phyloP scores from a whole-genome alignment of 2,797 vertebrate genomes.

The Phrynocephalus vlangalii region DNA sequence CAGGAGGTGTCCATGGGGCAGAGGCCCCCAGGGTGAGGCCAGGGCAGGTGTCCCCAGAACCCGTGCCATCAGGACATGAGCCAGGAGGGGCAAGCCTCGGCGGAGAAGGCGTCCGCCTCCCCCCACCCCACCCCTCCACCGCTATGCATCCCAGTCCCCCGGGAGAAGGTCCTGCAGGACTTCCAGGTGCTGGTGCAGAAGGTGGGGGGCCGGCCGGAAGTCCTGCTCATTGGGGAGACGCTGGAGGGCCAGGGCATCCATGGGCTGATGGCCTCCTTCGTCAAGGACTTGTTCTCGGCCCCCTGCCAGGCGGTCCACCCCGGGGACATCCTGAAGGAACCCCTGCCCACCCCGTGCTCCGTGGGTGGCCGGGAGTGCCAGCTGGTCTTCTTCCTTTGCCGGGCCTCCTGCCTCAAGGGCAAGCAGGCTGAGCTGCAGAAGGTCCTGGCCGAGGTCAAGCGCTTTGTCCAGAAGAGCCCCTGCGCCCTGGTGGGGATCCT shows the following conservation, averaged over 20 bases:
- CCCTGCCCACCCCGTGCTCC: neutral
- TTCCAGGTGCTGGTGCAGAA: conserved; percentile 41
- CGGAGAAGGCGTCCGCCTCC: neutral
- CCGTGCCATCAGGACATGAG: conserved; percentile 21
- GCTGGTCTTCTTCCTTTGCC: conserved; percentile 58
- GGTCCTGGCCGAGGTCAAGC: conserved; percentile 44
- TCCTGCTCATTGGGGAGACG: conserved; percentile 40
- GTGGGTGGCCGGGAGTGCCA: conserved; percentile 13
- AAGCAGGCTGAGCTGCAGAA: conserved; percentile 22
- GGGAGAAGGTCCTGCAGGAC: conserved; percentile 19
- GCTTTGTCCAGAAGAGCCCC: conserved; percentile 12
- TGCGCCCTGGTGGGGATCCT: conserved; percentile 58
- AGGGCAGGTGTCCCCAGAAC: neutral
- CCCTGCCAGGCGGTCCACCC: conserved; percentile 1
- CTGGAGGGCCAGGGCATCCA: conserved; percentile 33
- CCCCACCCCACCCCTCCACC: no score
- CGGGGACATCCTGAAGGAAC: neutral
- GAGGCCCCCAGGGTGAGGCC: neutral
- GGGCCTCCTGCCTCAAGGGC: conserved; percentile 28
- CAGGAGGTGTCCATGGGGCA: no score
- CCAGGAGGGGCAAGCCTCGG: neutral
- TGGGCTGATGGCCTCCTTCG: conserved; percentile 23
- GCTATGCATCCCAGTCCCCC: neutral
- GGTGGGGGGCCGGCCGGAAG: conserved; percentile 37
- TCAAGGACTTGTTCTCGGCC: conserved; percentile 28